phyloP scores from a whole-genome alignment of 1,140 invertebrate species.

The Ericerus pela region DNA sequence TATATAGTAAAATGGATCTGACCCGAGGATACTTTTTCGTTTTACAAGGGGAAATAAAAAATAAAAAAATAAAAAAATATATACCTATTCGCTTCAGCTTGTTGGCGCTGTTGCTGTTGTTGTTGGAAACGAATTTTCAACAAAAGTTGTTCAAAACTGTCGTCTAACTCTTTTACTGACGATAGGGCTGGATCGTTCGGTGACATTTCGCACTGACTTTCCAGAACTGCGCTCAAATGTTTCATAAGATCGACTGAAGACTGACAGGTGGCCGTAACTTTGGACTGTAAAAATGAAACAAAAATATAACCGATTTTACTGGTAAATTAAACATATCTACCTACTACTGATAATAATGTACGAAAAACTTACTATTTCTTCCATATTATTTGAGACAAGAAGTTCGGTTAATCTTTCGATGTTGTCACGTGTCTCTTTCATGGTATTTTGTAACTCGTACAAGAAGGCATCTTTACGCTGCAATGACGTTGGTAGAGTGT shows the following conservation, averaged over 20 bases:
- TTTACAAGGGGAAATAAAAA: no score
- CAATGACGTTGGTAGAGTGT: conserved; percentile 50
- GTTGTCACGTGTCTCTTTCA: conserved; percentile 42
- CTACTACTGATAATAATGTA: conserved; percentile 16
- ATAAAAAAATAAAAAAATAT: background rate
- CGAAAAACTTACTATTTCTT: conserved; percentile 16
- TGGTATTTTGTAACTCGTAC: conserved; percentile 49
- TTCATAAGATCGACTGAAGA: conserved; percentile 59
- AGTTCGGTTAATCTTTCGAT: conserved; percentile 34
- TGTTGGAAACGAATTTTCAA: conserved; percentile 54
- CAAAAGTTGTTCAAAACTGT: conserved; percentile 52
- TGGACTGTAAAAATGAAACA: conserved; percentile 34
- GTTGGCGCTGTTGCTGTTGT: conserved; percentile 46
- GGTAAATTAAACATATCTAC: background rate
- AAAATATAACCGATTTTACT: background rate
- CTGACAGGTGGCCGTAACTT: conserved; percentile 50
- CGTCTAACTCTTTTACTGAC: conserved; percentile 46
- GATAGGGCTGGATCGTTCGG: conserved; percentile 45
- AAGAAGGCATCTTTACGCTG: conserved; percentile 64
- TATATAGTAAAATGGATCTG: no score
- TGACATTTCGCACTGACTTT: conserved; percentile 53
- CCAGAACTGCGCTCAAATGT: conserved; percentile 55
- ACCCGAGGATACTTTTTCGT: no score
- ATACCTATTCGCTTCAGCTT: conserved; percentile 13
- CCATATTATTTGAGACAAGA: conserved; percentile 8